Base-by-base conservation (phyloP, 2,113 vertebrate species). In the Dipodomys ordii region DNA sequence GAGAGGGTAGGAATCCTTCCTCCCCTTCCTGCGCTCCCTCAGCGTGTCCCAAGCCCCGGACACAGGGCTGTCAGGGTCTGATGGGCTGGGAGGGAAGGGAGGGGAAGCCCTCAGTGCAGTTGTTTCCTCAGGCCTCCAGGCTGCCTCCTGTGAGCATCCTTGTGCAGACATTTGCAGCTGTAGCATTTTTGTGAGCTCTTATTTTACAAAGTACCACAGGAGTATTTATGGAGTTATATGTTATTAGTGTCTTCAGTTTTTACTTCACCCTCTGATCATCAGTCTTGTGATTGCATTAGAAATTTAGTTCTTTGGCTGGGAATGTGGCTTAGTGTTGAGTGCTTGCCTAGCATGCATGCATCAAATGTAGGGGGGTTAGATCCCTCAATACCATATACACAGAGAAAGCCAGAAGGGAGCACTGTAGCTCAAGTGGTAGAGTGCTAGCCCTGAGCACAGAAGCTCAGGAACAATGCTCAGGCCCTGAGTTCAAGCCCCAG, bases 101-200 rank as follows among this genome's bases (percentile, higher is more conserved):
- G 0, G 4, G 27, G 74, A 32, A 49, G 11, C 39, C 4, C 0
- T 19, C 13, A 0, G 18, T 39, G 23, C 49, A 28, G 16, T 12
- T 2, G 28, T 10, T 32, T 32, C 57, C 5, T 73, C 13, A 57
- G 53, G 12, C 53, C 53, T 57, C 53, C 12, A 4, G 53, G 12
- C 53, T 16, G 53, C 3, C 53, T 13, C 15, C 30, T 32, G 67
- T 4, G 67, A 49, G n/a, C 46, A 1, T 25, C 10, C 65, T 10
- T 27, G 23, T 28, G 27, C 64, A 19, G 25, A 46, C 28, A 1
- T 28, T 19, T 7, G 0, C 18, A 18, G 57, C 25, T 11, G 0
- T 1, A 4, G 18, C 0, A 2, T 44, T 53, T n/a, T 28, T 57
- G 20, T 2, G 53, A 11, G 13, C 23, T 20, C 53, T 0, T 13